Base-by-base conservation (phyloP, 1,140 invertebrate genomes). In the Telenomus remus region DNA sequence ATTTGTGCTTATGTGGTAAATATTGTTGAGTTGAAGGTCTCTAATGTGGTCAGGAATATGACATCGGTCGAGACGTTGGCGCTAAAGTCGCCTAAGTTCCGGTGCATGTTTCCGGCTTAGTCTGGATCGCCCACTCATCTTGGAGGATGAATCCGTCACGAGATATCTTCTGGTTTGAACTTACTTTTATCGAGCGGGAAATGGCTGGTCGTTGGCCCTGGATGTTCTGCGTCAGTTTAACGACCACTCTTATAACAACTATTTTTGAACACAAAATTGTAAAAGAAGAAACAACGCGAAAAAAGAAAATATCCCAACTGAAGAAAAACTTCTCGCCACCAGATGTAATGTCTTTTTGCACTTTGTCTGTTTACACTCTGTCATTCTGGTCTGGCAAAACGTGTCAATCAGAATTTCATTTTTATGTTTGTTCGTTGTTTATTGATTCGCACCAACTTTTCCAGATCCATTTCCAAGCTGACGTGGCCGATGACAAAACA, bases 201-300 rank as follows among this genome's bases (percentile, higher is more conserved):
- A 69, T 59, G 64, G 53, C 72, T 75, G 72, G 72, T 75, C 72
- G 72, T 75, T 75, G 72, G 72, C 72, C 72, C 72, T 13, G 64
- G 71, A 63, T 68, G 64, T 47, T 66, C 57, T 55, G 70, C 64
- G 50, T 43, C 53, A 44, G 64, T 74, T 74, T 68, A 74, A 68
- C 57, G 63, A 74, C 72, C 59, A 69, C 64, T 75, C 44, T 73
- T 74, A 50, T 56, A 61, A 66, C 63, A 48, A 76, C 73, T 76
- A 76, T 76, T 76, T 76, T 76, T 64, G 55, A 69, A 51, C 64
- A 42, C 37, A 68, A 76, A 64, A 64, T 57, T 55, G 48, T 57
- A 75, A 69, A 59, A 72, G 49, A 65, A 73, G 1, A 27, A 27
- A 27, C 19, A 27, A 6, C 19, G 19, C 19, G 19, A 27, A 27